Percentiles rank a stretch among this genome's conserved stretches.
Conservation (phyloP, 2,888 invertebrate species). For the Agrilus mali region DNA sequence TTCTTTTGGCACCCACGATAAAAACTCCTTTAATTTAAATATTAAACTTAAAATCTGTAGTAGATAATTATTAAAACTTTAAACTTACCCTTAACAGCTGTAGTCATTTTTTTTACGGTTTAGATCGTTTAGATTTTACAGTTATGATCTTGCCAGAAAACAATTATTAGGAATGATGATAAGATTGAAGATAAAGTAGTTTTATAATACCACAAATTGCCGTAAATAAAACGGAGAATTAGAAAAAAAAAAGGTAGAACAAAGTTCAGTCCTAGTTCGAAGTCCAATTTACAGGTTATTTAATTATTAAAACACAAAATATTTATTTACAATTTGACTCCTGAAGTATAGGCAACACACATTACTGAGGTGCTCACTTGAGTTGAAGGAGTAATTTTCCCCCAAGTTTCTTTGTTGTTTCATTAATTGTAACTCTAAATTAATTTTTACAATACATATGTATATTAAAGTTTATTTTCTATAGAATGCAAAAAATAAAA, state of each 20-base stretch:
- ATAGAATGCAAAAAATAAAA: too few relatives aligned
- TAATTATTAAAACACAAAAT: neutral
- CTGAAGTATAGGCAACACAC: too few relatives aligned
- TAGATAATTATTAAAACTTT: slow-evolving; percentile 1
- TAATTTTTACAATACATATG: too few relatives aligned
- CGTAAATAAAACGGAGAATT: too few relatives aligned
- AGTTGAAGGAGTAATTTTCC: too few relatives aligned
- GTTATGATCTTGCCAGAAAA: slow-evolving; percentile 1
- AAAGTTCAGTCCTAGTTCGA: slow-evolving; percentile 7
- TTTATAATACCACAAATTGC: too few relatives aligned
- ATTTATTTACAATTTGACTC: too few relatives aligned
- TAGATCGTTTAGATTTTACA: neutral
- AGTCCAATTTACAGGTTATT: slow-evolving; percentile 5
- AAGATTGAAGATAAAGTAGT: neutral
- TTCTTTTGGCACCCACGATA: slow-evolving; percentile 91
- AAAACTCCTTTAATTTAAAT: slow-evolving; percentile 53
- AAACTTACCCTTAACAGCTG: slow-evolving; percentile 34
- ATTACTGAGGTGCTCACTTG: too few relatives aligned
- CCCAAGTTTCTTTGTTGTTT: too few relatives aligned
- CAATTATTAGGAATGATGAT: neutral
- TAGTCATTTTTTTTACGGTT: slow-evolving; percentile 30
- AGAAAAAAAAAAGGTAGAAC: too few relatives aligned
- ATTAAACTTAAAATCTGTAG: neutral
- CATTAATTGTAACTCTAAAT: too few relatives aligned
- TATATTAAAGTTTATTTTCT: too few relatives aligned